Evolutionary conservation across 2,113 vertebrate species (phyloP).

Genomic region (Rhinolophus sinicus): DNA sequence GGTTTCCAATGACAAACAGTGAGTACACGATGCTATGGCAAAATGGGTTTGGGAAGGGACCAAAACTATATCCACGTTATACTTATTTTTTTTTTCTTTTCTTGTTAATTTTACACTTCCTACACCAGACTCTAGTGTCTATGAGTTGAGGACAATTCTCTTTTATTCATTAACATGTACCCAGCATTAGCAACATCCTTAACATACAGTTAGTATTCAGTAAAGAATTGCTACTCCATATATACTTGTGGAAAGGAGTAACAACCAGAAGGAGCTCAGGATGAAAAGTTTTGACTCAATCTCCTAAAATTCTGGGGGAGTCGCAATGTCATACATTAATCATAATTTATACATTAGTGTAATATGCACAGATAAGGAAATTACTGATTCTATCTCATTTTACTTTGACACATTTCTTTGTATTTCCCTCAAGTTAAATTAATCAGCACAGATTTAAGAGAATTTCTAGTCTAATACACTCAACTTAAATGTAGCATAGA

Average conservation of each 20-base stretch:
- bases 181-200: background rate
- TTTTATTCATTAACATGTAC: background rate
- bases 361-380: background rate
- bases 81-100: background rate
- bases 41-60: background rate
- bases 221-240: background rate
- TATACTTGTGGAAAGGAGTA: background rate
- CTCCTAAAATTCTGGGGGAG: slow-evolving; percentile 13
- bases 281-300: background rate
- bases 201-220: background rate
- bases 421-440: slow-evolving; percentile 38
- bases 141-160: background rate
- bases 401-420: slow-evolving; percentile 25
- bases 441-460: slow-evolving; percentile 17
- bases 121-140: background rate
- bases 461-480: background rate
- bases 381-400: slow-evolving; percentile 36
- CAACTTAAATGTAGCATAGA: background rate
- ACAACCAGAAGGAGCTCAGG: background rate
- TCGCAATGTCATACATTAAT: background rate
- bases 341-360: background rate
- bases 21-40: background rate
- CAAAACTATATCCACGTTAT: background rate
- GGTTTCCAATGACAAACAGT: no score
- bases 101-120: background rate